Conservation (phyloP, 2,113 vertebrate genomes). For the Cisticola juncidis region DNA sequence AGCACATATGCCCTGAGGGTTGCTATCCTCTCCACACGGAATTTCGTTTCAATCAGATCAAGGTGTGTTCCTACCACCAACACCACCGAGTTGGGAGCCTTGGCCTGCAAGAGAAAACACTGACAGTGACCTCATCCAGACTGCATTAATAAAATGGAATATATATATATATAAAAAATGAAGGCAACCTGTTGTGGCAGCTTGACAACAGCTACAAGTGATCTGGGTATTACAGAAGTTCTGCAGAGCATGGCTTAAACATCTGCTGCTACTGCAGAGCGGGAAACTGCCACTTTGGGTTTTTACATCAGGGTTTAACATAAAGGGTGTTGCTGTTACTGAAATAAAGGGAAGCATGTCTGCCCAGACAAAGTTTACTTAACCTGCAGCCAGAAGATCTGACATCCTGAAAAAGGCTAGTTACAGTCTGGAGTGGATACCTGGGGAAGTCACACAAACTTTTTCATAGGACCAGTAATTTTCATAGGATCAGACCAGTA, state of each 20-base stretch:
- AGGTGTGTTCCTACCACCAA: constrained; percentile 95
- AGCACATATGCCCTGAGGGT: constrained; percentile 91
- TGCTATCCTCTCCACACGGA: constrained; percentile 90
- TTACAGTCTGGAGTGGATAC: neutral
- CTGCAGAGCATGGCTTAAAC: neutral
- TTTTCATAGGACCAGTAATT: neutral
- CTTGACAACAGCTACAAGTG: neutral
- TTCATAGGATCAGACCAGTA: neutral
- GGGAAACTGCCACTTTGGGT: neutral
- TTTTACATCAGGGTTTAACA: neutral
- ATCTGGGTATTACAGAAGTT: neutral
- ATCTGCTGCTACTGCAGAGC: neutral
- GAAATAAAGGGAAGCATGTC: neutral
- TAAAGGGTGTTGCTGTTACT: neutral
- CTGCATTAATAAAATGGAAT: neutral
- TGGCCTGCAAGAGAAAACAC: constrained; percentile 76
- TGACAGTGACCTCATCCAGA: neutral
- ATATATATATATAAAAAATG: neutral
- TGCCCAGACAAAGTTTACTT: neutral
- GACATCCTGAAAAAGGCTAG: neutral
- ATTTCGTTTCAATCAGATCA: constrained; percentile 92
- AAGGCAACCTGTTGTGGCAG: neutral
- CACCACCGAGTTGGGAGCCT: constrained; percentile 91
- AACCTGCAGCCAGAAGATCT: neutral
- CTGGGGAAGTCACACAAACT: neutral